Evolutionary conservation across 2,888 invertebrate genomes (phyloP), one percentile per base, ranked within the genome.

Genomic region (Sphecodes monilicornis): DNA sequence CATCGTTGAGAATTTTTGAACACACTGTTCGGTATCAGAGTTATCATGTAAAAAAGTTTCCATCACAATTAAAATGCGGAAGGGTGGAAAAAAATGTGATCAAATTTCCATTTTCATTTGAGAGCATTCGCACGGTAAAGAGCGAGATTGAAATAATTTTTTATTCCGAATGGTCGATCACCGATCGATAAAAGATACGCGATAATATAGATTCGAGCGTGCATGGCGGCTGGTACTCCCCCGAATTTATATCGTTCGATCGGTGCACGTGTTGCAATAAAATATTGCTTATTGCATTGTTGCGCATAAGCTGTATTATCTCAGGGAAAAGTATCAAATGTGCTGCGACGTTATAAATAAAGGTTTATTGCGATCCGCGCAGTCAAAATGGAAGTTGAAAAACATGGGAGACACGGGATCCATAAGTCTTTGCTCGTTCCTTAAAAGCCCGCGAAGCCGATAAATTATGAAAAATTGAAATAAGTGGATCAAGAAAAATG

Each of bases 281-380:
- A 80, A 75, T 80, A 82, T 82, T 80, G 80, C 76, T 80, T 76
- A 82, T 80, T 82, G 82, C 76, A 76, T 80, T 76, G 81, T 72
- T 80, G 66, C 71, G 71, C 71, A 72, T 82, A 76, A 68, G 71
- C 57, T 60, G 60, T 57, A 60, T 80, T 76, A 72, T 80, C 74
- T 80, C 71, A 75, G 60, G 43, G 54, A 26, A 75, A 76, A 68
- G 54, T 80, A 72, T 82, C 71, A 80, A 80, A 80, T 29, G 18
- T 18, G 32, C 29, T 16, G 18, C 64, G 64, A 64, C 18, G 64
- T 64, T 64, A 64, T 64, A 64, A 64, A 64, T 64, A 64, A 64
- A 32, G 32, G 16, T 64, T 64, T 64, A 64, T 64, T 64, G 64
- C 64, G 29, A 64, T 32, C 32, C 32, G 16, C 1, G 18, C 32